Conservation (phyloP, 1,140 invertebrate species). For the Cylas formicarius region DNA sequence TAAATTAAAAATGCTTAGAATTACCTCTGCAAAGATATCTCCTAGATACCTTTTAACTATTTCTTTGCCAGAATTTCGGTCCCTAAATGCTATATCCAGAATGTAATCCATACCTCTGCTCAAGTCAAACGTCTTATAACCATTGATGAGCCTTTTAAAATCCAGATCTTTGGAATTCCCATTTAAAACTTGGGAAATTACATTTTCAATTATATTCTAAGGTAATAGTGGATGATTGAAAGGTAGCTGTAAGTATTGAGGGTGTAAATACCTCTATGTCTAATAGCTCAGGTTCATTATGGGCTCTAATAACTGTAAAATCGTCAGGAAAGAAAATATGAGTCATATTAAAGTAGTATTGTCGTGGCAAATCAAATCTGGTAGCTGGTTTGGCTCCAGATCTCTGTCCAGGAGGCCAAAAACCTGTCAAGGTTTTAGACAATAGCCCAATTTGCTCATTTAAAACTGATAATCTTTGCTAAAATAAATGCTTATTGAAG, state of each 20-base stretch:
- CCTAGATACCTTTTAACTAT: constrained; percentile 41
- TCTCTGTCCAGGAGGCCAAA: constrained; percentile 78
- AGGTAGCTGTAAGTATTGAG: neutral
- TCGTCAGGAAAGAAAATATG: constrained; percentile 70
- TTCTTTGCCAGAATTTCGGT: constrained; percentile 36
- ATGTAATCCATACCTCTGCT: constrained; percentile 83
- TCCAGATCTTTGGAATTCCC: constrained; percentile 50
- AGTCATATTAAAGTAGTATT: constrained; percentile 78
- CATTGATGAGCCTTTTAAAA: constrained; percentile 62
- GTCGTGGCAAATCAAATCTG: constrained; percentile 79
- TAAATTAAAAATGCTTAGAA: constrained; percentile 3
- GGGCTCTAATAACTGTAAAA: constrained; percentile 50
- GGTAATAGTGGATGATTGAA: neutral
- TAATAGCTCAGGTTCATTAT: constrained; percentile 52
- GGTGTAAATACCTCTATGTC: constrained; percentile 61
- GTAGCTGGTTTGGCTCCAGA: constrained; percentile 57
- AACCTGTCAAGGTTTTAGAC: constrained; percentile 42
- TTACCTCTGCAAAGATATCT: neutral
- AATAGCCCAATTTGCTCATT: constrained; percentile 46
- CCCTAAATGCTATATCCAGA: constrained; percentile 56
- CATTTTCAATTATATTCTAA: constrained; percentile 55
- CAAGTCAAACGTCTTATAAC: constrained; percentile 79
- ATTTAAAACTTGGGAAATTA: constrained; percentile 49
- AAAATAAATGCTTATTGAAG: constrained; percentile 22
- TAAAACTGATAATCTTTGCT: constrained; percentile 47